Base-by-base conservation (phyloP, 2,888 invertebrate genomes). In the Chloroclysta siterata region DNA sequence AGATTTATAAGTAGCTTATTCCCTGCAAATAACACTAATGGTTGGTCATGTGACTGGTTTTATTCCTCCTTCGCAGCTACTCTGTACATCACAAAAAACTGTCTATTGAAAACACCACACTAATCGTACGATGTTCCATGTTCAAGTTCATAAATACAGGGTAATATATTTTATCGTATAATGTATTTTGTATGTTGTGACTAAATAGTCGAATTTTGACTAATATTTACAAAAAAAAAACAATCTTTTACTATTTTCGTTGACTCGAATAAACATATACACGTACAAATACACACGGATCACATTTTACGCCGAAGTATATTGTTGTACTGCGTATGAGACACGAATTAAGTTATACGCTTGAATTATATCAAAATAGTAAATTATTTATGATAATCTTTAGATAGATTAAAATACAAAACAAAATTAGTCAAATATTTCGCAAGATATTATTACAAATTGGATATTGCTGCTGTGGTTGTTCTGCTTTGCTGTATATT, bases 91-190 rank as follows among this genome's bases (percentile, higher is more conserved):
- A 60, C 60, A 55, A 41, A n/a, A 1, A 17, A 4, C 44, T 8
- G 22, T 22, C 17, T n/a, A 39, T 39, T 39, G n/a, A 17, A 17
- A 46, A 53, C 47, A 60, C 48, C 51, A 64, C n/a, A n/a, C n/a
- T n/a, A 65, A 55, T 61, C 68, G 68, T 72, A 66, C 57, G 65
- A 69, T 71, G 67, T 64, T 68, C 63, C 53, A 59, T 46, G 46
- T 65, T 58, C 28, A 60, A 53, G 51, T 67, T 62, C 39, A 15
- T 61, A 54, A 58, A 13, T 59, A 58, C 69, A 59, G 33, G 62
- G 68, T 60, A 63, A 63, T 51, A 60, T 46, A 46, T 46, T 17
- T 53, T 58, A 41, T 17, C 51, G 52, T 53, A 48, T 52, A 61
- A 39, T 56, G 36, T 60, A 53, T 57, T 53, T 60, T 65, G 44